Percentiles rank a stretch among this genome's conserved stretches.
These are phyloP conservation scores for Scolopax mira DNA, from an alignment of 2,113 vertebrate species.

Conservation along the genomic window DNA sequence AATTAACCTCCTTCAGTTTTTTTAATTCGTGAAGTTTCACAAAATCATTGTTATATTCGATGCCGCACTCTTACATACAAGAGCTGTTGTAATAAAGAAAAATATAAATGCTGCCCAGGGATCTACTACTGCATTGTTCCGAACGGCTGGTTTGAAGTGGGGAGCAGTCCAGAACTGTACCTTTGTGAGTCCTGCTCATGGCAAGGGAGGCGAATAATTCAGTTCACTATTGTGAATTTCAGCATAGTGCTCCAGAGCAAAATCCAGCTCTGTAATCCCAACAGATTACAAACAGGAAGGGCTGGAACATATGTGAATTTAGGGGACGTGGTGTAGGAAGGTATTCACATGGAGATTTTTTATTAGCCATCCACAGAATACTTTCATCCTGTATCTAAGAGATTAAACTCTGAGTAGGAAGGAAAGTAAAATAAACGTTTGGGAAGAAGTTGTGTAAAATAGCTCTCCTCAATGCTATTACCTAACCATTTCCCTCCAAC, in stretches of 20 bases:
- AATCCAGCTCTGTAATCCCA: background rate
- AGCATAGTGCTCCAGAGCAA: background rate
- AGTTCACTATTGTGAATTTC: background rate
- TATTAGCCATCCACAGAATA: background rate
- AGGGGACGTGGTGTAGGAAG: background rate
- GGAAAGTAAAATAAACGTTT: background rate
- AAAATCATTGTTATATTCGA: background rate
- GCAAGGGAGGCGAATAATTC: background rate
- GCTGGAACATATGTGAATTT: background rate
- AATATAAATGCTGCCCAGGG: background rate
- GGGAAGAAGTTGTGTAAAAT: background rate
- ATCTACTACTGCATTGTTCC: background rate
- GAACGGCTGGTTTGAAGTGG: background rate
- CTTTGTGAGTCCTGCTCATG: background rate
- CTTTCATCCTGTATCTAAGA: background rate
- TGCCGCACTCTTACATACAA: background rate
- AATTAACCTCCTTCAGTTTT: background rate
- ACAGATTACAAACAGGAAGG: background rate
- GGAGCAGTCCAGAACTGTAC: background rate
- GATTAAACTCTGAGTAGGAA: background rate
- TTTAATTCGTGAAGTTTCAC: background rate
- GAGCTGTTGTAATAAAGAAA: background rate
- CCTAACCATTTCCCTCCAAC: background rate
- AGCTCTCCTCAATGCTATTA: background rate
- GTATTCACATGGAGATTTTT: background rate